Evolutionary conservation across 1,140 invertebrate species (phyloP), one percentile per base, ranked within the genome.

Genomic region (Bombus turneri): DNA sequence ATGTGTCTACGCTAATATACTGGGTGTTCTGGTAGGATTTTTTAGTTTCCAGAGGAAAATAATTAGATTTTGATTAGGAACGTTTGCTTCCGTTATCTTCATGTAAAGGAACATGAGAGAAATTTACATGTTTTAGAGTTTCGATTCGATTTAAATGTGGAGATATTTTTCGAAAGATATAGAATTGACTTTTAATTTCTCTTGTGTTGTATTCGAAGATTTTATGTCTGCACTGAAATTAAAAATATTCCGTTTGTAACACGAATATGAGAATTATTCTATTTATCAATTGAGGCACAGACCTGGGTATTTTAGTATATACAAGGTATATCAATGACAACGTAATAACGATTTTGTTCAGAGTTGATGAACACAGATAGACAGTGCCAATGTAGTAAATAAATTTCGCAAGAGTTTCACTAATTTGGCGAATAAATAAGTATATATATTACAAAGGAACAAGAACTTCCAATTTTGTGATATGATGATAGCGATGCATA

Each of bases 1-100:
- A 80, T 80, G 72, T 47, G 13, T 85, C 64, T 68, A 73, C 73
- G n/a, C 12, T 53, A n/a, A 87, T 89, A 74, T 89, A 87, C 74
- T 62, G 84, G 85, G 90, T 86, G 89, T 62, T 83, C 85, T n/a
- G 15, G 31, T 25, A 41, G 31, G 18, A 47, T 6, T 12, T 18
- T 9, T 34, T 62, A n/a, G 28, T n/a, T 18, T n/a, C 3, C 59
- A 1, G 0, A 13, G 12, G 12, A 62, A 28, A 28, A 28, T 13
- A 53, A 53, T 53, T 22, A 53, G 6, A 53, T 6, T 18, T 53
- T 18, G 1, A 18, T 22, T 6, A 53, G 2, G 59, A 10, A 3
- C 28, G 12, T 62, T n/a, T 62, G 10, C 12, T 62, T n/a, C n/a
- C 59, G 59, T 62, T 62, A 5, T 10, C 0, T 69, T 69, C 3